Percentiles rank a stretch among this genome's conserved stretches.
Evolutionary conservation across 2,113 vertebrate genomes (phyloP).

Genomic region (Hyaena hyaena): DNA sequence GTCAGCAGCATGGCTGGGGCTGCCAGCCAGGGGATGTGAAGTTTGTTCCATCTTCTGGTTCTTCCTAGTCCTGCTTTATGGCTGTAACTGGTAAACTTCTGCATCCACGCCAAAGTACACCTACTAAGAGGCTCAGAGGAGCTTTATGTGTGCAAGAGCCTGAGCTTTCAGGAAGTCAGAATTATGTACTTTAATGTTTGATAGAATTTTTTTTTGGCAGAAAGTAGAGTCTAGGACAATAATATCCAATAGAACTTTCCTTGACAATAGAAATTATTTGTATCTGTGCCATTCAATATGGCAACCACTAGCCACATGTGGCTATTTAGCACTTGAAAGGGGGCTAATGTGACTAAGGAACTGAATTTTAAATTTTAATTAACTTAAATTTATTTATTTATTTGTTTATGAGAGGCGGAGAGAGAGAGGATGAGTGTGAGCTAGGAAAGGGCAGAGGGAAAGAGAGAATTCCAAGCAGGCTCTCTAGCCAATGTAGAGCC

Average conservation of each 20-base stretch:
- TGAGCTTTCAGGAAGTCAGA: not conserved
- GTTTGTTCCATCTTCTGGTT: not conserved
- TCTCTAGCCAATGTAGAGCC: too few species aligned
- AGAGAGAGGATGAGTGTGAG: too few species aligned
- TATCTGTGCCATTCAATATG: not conserved
- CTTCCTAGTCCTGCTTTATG: not conserved
- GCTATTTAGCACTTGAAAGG: not conserved
- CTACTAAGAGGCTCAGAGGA: not conserved
- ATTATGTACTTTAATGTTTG: not conserved
- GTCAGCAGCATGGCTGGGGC: not conserved
- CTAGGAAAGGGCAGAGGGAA: too few species aligned
- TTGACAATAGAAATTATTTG: not conserved
- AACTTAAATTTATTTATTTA: not conserved
- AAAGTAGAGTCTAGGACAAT: not conserved
- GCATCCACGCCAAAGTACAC: not conserved
- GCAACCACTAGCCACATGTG: not conserved
- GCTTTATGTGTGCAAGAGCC: not conserved
- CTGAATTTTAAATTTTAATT: not conserved
- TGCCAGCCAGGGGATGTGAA: not conserved
- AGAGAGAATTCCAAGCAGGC: too few species aligned
- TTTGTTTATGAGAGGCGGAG: too few species aligned
- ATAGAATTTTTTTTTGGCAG: not conserved
- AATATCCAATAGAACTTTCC: not conserved
- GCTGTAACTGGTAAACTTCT: not conserved
- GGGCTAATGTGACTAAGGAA: slow-evolving; percentile 3